These are phyloP conservation scores for Ichneumoninae sp. DNA, from an alignment of 2,888 invertebrate genomes.

Conservation along the genomic window DNA sequence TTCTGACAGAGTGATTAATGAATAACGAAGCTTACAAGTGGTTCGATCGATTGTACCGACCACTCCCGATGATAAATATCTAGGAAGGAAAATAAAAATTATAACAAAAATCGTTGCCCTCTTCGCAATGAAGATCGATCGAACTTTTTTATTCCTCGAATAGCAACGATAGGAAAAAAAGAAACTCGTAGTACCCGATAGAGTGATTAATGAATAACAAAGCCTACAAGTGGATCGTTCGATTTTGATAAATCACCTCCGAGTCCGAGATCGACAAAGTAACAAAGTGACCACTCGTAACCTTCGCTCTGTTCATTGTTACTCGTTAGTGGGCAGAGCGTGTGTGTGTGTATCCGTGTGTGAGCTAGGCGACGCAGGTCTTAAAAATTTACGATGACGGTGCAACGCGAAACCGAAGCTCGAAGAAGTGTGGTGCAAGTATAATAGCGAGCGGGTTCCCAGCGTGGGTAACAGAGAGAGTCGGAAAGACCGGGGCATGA, in stretches of 20 bases:
- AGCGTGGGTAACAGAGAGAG: not conserved
- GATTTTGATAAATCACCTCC: slow-evolving; percentile 59
- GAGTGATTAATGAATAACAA: slow-evolving; percentile 20
- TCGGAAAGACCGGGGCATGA: slow-evolving; percentile 17
- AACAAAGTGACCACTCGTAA: slow-evolving; percentile 38
- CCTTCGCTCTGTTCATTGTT: slow-evolving; percentile 57
- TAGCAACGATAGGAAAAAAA: not conserved
- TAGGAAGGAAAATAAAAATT: not conserved
- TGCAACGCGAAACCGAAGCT: slow-evolving; percentile 30
- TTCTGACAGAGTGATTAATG: not conserved
- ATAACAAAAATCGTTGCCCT: not conserved
- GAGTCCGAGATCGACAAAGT: slow-evolving; percentile 32
- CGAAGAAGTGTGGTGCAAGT: slow-evolving; percentile 19
- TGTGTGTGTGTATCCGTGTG: not conserved
- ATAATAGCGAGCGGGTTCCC: slow-evolving; percentile 18
- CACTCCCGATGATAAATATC: no score
- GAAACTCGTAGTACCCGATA: not conserved
- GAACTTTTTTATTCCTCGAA: not conserved
- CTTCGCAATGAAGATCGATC: not conserved
- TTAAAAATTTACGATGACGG: slow-evolving; percentile 52
- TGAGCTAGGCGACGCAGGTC: not conserved
- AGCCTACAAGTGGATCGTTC: slow-evolving; percentile 24
- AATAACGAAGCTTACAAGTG: not conserved
- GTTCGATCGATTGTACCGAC: not conserved
- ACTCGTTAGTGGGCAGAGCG: slow-evolving; percentile 37